phyloP scores from a whole-genome alignment of 2,797 vertebrate genomes.

The Cryptoprocta ferox region DNA sequence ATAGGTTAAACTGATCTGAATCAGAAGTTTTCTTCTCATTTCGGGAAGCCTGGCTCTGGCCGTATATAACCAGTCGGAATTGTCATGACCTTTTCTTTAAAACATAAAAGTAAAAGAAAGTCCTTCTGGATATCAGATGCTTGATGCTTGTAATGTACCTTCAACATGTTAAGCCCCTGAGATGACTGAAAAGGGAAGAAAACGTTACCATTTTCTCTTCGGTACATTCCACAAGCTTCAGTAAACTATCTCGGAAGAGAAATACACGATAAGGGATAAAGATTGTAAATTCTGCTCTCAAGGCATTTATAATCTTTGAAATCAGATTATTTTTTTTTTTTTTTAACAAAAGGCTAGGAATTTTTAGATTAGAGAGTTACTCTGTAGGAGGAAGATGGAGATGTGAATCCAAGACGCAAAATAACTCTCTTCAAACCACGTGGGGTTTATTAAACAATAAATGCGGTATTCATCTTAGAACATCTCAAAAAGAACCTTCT shows the following conservation, averaged over 20 bases:
- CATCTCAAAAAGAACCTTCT: conserved; percentile 50
- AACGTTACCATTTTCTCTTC: conserved; percentile 20
- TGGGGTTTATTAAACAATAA: not conserved
- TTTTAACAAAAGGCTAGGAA: not conserved
- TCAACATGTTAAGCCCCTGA: not conserved
- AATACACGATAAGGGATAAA: not conserved
- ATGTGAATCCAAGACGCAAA: not conserved
- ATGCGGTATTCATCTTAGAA: conserved; percentile 2
- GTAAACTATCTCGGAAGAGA: not conserved
- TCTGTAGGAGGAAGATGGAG: not conserved
- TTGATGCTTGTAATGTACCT: conserved; percentile 6
- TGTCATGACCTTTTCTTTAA: not conserved
- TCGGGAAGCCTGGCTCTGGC: not conserved
- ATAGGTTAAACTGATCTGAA: not conserved
- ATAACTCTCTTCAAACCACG: not conserved
- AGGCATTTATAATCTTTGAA: conserved; percentile 57
- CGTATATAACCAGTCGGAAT: not conserved
- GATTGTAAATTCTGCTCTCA: conserved; percentile 1
- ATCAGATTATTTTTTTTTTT: not conserved
- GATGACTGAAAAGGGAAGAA: conserved; percentile 1
- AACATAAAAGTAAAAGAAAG: conserved; percentile 5
- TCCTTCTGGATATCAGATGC: conserved; percentile 29
- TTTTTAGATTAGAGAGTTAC: conserved; percentile 4
- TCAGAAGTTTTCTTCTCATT: conserved; percentile 45
- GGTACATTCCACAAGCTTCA: not conserved